Evolutionary conservation across 2,888 invertebrate species (phyloP).

Genomic region (Cryptosula pallasiana): DNA sequence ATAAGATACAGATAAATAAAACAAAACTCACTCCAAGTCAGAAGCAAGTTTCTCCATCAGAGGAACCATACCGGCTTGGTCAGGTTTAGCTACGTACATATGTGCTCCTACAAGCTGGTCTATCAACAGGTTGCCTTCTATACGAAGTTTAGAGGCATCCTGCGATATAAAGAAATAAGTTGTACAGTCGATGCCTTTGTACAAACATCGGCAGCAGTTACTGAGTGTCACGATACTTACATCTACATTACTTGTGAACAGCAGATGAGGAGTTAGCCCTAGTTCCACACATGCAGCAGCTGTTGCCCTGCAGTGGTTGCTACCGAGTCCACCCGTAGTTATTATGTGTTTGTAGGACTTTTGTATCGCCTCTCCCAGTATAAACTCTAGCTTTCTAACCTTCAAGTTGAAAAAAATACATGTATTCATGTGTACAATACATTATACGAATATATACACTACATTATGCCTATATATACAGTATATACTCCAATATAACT

Average conservation of each 20-base stretch:
- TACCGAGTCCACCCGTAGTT: slow-evolving; percentile 44
- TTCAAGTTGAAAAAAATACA: slow-evolving; percentile 28
- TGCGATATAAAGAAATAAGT: not conserved
- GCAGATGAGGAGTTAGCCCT: slow-evolving; percentile 37
- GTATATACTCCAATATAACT: no score
- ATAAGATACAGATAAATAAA: no score
- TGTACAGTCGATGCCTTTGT: no score
- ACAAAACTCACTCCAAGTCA: slow-evolving; percentile 4
- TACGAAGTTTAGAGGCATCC: not conserved
- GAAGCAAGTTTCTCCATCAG: not conserved
- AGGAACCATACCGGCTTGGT: no score
- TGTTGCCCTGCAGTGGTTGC: slow-evolving; percentile 45
- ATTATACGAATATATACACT: no score
- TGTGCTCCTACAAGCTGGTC: slow-evolving; percentile 1
- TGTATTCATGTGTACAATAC: no score
- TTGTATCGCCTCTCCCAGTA: slow-evolving; percentile 42
- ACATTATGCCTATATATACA: no score
- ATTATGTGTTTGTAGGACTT: slow-evolving; percentile 40
- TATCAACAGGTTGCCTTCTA: not conserved
- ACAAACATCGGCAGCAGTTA: not conserved
- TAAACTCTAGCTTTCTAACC: slow-evolving; percentile 47
- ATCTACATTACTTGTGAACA: slow-evolving; percentile 34
- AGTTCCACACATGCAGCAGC: slow-evolving; percentile 38
- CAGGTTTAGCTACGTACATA: not conserved
- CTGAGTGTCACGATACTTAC: slow-evolving; percentile 28